Evolutionary conservation across 2,888 invertebrate genomes (phyloP), one percentile per base, ranked within the genome.

Genomic region (Boloria euphrosyne): DNA sequence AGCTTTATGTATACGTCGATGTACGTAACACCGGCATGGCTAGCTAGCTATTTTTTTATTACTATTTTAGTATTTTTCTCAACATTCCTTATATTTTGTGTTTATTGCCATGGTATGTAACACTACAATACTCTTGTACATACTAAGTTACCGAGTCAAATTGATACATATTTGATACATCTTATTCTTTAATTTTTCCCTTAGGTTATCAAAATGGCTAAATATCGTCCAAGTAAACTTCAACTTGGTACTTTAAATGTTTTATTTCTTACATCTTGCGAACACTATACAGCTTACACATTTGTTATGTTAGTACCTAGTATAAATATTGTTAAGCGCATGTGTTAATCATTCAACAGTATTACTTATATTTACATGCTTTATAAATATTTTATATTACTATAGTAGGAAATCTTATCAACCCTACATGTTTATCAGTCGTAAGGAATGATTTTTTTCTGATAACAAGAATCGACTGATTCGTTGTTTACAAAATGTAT

Each of bases 11-110:
- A 61, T 38, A 51, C 10, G 18, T 52, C 51, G 27, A 53, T 60
- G 65, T 60, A 60, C 46, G 52, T 54, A 52, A 54, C 53, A n/a
- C 13, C 47, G 59, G 59, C 47, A 59, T 59, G 59, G 31, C 49
- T 49, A 49, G 31, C 31, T 49, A 49, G 47, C 47, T 47, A 10
- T 58, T 31, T 59, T 27, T 58, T 27, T 31, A 47, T n/a, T 44
- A 47, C 14, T 49, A 27, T 31, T 6, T 16, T 49, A 27, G 46
- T 58, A 47, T 47, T 58, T 13, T 47, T 47, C 17, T 47, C 47
- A 13, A 18, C 27, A n/a, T 58, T 22, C n/a, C n/a, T 58, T 47
- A 13, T 14, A 43, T 58, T 17, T 47, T 6, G 13, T 27, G 13
- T 31, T 16, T 59, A 16, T 7, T 38, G 31, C 7, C 31, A 38